Percentiles rank a stretch among this genome's conserved stretches.
Evolutionary conservation across 2,888 invertebrate species (phyloP).

Genomic region (Mechanitis messenoides): DNA sequence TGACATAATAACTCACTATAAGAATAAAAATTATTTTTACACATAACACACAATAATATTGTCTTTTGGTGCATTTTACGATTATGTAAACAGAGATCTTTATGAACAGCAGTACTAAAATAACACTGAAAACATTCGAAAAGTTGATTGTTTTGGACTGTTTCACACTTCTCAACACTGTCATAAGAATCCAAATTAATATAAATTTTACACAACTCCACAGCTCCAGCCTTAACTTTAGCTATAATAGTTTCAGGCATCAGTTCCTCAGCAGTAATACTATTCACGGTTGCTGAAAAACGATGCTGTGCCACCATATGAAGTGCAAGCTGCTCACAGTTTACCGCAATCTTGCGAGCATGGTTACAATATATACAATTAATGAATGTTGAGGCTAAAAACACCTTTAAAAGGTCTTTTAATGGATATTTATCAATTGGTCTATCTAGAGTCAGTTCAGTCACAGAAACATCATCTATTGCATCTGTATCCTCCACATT

Average conservation of each 20-base stretch:
- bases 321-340: slow-evolving; percentile 86
- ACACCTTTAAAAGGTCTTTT: slow-evolving; percentile 83
- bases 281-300: slow-evolving; percentile 86
- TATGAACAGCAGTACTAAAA: slow-evolving; percentile 85
- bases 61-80: slow-evolving; percentile 91
- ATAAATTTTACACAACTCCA: slow-evolving; percentile 78
- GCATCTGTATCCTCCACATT: slow-evolving; percentile 50
- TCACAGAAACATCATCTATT: slow-evolving; percentile 77
- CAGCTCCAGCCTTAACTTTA: slow-evolving; percentile 78
- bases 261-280: slow-evolving; percentile 85
- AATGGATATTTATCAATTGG: slow-evolving; percentile 85
- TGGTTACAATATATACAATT: slow-evolving; percentile 91
- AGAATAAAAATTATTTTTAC: slow-evolving; percentile 90
- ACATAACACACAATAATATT: slow-evolving; percentile 89
- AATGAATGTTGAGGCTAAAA: slow-evolving; percentile 81
- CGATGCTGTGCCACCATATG: slow-evolving; percentile 88
- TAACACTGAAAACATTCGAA: slow-evolving; percentile 93
- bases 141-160: slow-evolving; percentile 78
- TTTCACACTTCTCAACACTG: slow-evolving; percentile 75
- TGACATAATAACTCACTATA: slow-evolving; percentile 92
- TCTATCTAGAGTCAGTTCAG: slow-evolving; percentile 84
- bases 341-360: slow-evolving; percentile 89
- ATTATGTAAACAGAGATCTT: slow-evolving; percentile 91
- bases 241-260: slow-evolving; percentile 82
- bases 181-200: slow-evolving; percentile 85